phyloP scores from a whole-genome alignment of 2,797 vertebrate genomes.

The Crax fasciolata region DNA sequence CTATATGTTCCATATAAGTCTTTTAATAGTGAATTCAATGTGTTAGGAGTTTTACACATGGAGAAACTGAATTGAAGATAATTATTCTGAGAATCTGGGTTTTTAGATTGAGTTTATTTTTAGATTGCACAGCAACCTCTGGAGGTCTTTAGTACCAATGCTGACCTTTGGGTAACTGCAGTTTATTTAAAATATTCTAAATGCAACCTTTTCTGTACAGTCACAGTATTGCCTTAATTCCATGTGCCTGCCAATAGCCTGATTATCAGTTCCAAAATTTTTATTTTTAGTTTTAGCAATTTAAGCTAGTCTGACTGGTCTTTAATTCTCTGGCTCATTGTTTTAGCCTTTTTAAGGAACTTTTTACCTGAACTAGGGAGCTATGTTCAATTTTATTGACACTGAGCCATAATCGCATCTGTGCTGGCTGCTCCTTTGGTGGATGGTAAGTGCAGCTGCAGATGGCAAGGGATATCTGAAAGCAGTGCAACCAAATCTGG shows the following conservation, averaged over 20 bases:
- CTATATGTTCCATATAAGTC: not conserved
- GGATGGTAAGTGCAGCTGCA: not conserved
- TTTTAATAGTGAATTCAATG: conserved; percentile 14
- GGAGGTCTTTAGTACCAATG: not conserved
- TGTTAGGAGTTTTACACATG: not conserved
- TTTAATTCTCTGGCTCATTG: not conserved
- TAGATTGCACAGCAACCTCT: conserved; percentile 1
- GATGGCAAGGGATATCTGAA: not conserved
- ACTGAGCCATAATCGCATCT: not conserved
- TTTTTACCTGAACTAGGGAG: not conserved
- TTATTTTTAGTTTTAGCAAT: not conserved
- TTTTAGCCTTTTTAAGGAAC: not conserved
- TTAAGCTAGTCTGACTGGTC: not conserved
- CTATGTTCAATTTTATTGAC: not conserved
- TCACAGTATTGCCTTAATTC: conserved; percentile 1
- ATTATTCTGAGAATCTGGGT: conserved; percentile 25
- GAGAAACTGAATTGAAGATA: conserved; percentile 44
- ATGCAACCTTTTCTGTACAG: not conserved
- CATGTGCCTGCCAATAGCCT: not conserved
- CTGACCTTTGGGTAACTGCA: conserved; percentile 13
- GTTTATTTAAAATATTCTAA: conserved; percentile 50
- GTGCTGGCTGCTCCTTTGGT: not conserved
- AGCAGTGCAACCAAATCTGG: not conserved
- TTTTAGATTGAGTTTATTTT: conserved; percentile 6
- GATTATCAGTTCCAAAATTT: not conserved